Base-by-base conservation (phyloP, 2,113 vertebrate genomes). In the Leucoraja erinaceus region DNA sequence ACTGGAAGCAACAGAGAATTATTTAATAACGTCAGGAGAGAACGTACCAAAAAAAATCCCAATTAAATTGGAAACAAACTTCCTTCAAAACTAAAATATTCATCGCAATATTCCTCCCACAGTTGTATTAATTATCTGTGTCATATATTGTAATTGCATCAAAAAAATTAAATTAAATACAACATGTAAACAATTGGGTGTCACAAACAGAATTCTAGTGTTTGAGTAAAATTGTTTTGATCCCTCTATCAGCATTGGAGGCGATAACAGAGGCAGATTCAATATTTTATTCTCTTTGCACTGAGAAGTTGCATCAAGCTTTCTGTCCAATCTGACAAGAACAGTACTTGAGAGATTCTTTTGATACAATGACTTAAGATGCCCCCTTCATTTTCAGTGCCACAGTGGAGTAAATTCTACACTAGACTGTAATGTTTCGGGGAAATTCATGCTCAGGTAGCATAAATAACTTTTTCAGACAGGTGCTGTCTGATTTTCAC, bases 271-370 rank as follows among this genome's bases (percentile, higher is more conserved):
- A 63, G 14, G 59, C 59, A 12, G 61, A 88, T 88, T 88, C 28
- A 88, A 63, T 88, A 66, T 88, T 88, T 88, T 88, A 88, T 63
- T n/a, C 61, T 88, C 59, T 88, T 81, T 81, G 33, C 54, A 86
- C 25, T 20, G 11, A n/a, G 56, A 5, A 61, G n/a, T 25, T 31
- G 59, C 14, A 63, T 18, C 59, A 31, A 88, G 59, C 75, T 33
- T 77, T 77, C 16, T 77, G 75, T 77, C n/a, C n/a, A 77, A 77
- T 10, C 31, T 77, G 75, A 31, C 75, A 77, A 31, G 75, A 33
- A 33, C n/a, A 31, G n/a, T 18, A 63, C 14, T 88, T 59, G 6
- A 31, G 59, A 63, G 28, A 2, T 18, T 5, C 59, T 63, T 61
- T 63, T 63, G 59, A 63, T 63, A 88, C 59, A 63, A 31, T 63